Conservation (phyloP, 2,888 invertebrate genomes). For the Catocala fraxini region DNA sequence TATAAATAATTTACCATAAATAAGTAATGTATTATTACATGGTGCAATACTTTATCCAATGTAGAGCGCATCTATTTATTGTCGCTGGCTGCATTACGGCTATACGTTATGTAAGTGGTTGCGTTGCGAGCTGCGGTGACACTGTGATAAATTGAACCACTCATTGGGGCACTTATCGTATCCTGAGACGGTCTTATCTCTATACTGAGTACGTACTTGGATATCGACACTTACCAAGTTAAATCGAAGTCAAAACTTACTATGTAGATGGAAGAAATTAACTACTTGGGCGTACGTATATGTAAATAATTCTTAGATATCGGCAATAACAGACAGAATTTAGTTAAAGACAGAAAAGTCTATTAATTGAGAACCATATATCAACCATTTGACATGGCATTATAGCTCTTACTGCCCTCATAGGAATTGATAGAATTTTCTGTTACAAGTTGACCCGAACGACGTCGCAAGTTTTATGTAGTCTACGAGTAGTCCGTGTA, state of each 20-base stretch:
- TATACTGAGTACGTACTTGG: slow-evolving; percentile 26
- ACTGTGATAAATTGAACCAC: slow-evolving; percentile 53
- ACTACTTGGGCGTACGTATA: too few species aligned
- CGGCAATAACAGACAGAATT: too few species aligned
- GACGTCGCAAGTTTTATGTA: too few species aligned
- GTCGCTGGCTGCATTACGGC: slow-evolving; percentile 27
- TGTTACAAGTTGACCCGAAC: too few species aligned
- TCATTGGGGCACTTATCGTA: slow-evolving; percentile 51
- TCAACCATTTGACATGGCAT: too few species aligned
- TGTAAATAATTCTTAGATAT: too few species aligned
- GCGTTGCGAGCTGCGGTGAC: slow-evolving; percentile 41
- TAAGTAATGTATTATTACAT: neutral
- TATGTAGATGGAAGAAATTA: neutral
- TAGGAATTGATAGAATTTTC: too few species aligned
- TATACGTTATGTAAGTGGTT: slow-evolving; percentile 29
- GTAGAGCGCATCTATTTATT: slow-evolving; percentile 20
- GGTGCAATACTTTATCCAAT: neutral
- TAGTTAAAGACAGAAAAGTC: too few species aligned
- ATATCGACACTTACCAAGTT: slow-evolving; percentile 36
- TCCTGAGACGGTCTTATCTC: slow-evolving; percentile 36
- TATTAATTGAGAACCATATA: too few species aligned
- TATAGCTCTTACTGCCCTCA: too few species aligned
- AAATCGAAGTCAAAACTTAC: slow-evolving; percentile 16
- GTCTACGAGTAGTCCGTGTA: too few species aligned
- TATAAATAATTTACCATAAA: too few species aligned